Evolutionary conservation across 2,888 invertebrate species (phyloP).

Genomic region (Clunio marinus): DNA sequence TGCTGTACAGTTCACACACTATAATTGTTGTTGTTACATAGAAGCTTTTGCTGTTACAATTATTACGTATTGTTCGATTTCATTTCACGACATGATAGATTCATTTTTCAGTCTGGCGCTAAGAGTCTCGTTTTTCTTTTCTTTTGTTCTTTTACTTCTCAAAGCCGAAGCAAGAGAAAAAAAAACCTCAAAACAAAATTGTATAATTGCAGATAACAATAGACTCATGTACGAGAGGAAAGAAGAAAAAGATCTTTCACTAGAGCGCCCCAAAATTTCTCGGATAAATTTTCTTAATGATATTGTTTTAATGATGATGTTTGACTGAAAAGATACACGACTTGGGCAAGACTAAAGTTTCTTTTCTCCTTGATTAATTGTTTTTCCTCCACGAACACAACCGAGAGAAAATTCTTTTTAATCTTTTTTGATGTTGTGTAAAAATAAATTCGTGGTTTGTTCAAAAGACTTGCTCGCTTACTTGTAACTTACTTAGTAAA

Average conservation of each 20-base stretch:
- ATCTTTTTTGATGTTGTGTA: not conserved
- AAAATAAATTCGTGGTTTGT: not conserved
- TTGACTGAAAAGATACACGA: conserved; percentile 20
- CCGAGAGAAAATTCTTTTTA: not conserved
- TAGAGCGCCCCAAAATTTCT: not conserved
- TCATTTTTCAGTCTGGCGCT: conserved; percentile 37
- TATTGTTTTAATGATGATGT: conserved; percentile 39
- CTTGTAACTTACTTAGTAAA: no score
- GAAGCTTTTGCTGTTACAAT: not conserved
- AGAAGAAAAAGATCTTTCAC: not conserved
- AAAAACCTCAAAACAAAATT: conserved; percentile 25
- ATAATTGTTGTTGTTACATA: no score
- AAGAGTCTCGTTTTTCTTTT: conserved; percentile 9
- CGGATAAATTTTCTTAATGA: conserved; percentile 36
- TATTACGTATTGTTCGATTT: not conserved
- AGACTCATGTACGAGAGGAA: not conserved
- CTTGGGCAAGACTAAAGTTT: not conserved
- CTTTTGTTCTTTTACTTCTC: conserved; percentile 10
- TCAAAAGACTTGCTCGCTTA: no score
- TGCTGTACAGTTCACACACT: no score
- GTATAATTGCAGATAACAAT: conserved; percentile 35
- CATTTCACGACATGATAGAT: not conserved
- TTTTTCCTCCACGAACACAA: not conserved
- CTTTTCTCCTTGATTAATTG: conserved; percentile 27
- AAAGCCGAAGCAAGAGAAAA: not conserved